phyloP scores from a whole-genome alignment of 2,797 vertebrate genomes.

The Chrysocyon brachyurus region DNA sequence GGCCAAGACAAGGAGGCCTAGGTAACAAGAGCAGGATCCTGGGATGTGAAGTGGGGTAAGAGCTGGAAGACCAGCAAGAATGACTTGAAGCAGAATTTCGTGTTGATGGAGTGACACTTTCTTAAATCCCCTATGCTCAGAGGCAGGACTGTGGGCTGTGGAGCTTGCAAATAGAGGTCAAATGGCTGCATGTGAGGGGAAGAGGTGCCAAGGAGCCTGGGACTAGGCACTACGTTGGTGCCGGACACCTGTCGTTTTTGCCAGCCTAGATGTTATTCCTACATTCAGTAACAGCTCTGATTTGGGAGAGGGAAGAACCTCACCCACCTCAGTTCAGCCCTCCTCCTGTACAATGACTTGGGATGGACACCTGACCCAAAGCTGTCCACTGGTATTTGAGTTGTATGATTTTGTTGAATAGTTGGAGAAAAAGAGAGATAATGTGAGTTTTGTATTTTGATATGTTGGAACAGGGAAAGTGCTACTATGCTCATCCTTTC shows the following conservation, averaged over 20 bases:
- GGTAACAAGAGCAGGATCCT: neutral
- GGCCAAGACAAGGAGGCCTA: neutral
- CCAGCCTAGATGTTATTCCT: neutral
- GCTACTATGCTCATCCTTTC: neutral
- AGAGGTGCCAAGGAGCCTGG: neutral
- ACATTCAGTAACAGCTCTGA: neutral
- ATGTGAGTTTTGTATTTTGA: neutral
- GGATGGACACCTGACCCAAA: neutral
- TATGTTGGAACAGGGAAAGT: neutral
- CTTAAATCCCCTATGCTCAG: neutral
- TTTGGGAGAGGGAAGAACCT: neutral
- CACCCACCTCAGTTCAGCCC: neutral
- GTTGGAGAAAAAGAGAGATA: neutral
- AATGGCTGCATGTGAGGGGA: neutral
- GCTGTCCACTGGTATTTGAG: neutral
- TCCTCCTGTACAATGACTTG: neutral
- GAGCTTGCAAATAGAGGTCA: neutral
- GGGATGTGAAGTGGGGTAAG: neutral
- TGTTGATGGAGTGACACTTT: neutral
- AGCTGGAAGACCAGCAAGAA: neutral
- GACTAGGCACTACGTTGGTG: neutral
- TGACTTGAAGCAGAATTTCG: neutral
- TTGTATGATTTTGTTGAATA: neutral
- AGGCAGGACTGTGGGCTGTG: neutral
- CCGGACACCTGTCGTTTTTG: neutral